Conservation (phyloP, 2,888 invertebrate species). For the Agrotis segetum region DNA sequence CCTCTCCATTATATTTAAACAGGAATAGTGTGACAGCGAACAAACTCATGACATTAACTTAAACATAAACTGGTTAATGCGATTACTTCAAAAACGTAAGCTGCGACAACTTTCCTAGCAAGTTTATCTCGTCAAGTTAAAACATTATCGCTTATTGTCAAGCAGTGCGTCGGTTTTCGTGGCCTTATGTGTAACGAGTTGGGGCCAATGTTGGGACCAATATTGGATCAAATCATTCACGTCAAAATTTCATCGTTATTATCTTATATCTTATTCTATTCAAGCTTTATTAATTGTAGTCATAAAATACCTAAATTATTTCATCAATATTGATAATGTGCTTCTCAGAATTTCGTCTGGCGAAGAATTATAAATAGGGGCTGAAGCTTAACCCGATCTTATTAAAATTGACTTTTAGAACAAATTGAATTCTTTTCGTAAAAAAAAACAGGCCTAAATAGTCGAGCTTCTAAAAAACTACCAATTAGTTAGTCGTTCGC, state of each 20-base stretch:
- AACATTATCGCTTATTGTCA: slow-evolving; percentile 66
- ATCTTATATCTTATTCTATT: no score
- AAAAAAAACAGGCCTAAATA: no score
- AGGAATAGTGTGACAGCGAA: slow-evolving; percentile 64
- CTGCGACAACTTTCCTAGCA: slow-evolving; percentile 45
- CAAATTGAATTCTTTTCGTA: no score
- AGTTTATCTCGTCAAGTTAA: slow-evolving; percentile 66
- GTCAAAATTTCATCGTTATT: no score
- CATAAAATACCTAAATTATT: neutral
- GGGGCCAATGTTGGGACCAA: slow-evolving; percentile 41
- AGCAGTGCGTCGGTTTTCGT: slow-evolving; percentile 37
- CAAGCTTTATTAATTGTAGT: no score
- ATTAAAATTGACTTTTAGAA: no score
- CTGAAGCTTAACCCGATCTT: neutral
- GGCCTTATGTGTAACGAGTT: slow-evolving; percentile 52
- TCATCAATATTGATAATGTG: no score
- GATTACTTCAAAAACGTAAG: slow-evolving; percentile 68
- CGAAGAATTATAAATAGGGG: neutral
- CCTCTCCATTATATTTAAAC: slow-evolving; percentile 56
- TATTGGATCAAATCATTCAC: neutral
- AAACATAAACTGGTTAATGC: slow-evolving; percentile 57
- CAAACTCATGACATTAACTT: slow-evolving; percentile 61
- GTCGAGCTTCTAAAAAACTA: no score
- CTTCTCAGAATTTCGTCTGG: neutral
- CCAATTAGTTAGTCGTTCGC: no score